Percentiles rank a stretch among this genome's conserved stretches.
phyloP scores from a whole-genome alignment of 2,797 vertebrate genomes.

The Xenops minutus region DNA sequence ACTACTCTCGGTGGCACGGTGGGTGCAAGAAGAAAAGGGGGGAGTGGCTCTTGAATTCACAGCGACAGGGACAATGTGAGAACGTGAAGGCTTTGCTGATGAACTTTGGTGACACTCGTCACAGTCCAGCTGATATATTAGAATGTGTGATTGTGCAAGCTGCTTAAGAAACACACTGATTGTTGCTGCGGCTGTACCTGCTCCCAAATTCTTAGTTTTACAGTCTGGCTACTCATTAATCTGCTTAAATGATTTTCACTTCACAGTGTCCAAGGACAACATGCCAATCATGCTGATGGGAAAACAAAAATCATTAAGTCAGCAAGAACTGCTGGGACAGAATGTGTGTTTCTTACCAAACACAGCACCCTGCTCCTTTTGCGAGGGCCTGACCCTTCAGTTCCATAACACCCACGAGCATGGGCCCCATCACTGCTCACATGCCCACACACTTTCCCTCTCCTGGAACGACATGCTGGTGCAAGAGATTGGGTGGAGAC shows the following conservation, averaged over 20 bases:
- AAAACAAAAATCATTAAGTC: neutral
- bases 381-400: fast-evolving
- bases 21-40: neutral
- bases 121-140: neutral
- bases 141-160: neutral
- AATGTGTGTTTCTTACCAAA: fast-evolving
- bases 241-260: neutral
- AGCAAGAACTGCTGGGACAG: neutral
- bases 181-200: neutral
- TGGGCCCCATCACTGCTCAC: neutral
- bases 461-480: neutral
- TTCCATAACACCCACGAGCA: neutral
- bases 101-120: neutral
- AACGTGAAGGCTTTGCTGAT: neutral
- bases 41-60: neutral
- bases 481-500: neutral
- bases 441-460: neutral
- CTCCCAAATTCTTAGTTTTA: neutral
- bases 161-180: neutral
- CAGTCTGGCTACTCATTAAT: neutral
- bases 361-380: neutral
- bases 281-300: neutral
- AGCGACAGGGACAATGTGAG: neutral
- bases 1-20: neutral
- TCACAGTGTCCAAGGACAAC: neutral